Evolutionary conservation across 2,888 invertebrate genomes (phyloP).

Genomic region (Magallana nippona): DNA sequence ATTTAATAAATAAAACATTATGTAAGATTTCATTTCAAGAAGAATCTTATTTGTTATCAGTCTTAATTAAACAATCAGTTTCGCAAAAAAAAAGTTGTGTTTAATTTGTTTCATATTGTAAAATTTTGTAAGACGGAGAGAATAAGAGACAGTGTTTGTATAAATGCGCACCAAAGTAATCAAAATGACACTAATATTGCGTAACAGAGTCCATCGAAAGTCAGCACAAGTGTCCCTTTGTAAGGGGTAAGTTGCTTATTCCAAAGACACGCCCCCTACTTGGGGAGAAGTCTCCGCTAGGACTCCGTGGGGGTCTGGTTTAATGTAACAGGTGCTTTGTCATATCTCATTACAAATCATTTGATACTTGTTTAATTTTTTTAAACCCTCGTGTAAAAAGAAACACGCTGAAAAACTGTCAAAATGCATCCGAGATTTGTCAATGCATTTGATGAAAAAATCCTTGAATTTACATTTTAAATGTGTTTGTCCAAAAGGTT

Average conservation of each 20-base stretch:
- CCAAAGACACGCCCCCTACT: neutral
- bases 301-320: neutral
- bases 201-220: neutral
- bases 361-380: constrained; percentile 29
- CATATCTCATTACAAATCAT: constrained; percentile 20
- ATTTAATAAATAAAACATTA: too few relatives aligned
- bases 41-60: too few relatives aligned
- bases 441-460: constrained; percentile 7
- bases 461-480: constrained; percentile 17
- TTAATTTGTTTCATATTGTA: too few relatives aligned
- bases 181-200: constrained; percentile 2
- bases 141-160: neutral
- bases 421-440: neutral
- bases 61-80: too few relatives aligned
- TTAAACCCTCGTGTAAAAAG: neutral
- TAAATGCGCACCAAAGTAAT: neutral
- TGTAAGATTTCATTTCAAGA: too few relatives aligned
- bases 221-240: constrained; percentile 9
- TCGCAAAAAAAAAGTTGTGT: too few relatives aligned
- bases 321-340: constrained; percentile 9
- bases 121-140: too few relatives aligned
- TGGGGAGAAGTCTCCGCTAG: neutral
- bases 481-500: constrained; percentile 5
- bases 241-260: neutral
- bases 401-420: constrained; percentile 10